Evolutionary conservation across 2,113 vertebrate genomes (phyloP), one percentile per base, ranked within the genome.

Genomic region (Spea multiplicata): DNA sequence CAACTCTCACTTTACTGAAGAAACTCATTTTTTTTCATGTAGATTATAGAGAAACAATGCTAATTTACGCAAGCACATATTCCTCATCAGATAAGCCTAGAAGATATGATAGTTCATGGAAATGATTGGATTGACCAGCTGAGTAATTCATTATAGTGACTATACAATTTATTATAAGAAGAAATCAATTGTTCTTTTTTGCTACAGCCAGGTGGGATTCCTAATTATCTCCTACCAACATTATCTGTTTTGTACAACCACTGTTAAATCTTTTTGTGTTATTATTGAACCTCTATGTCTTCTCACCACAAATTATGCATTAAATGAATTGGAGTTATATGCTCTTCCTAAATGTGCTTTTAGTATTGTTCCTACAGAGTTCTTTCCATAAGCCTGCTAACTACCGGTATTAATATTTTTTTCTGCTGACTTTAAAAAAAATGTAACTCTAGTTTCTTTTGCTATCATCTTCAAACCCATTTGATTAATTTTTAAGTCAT

Each of bases 151-250:
- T 76, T 76, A 57, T 46, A 69, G n/a, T 9, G 65, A 69, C 53
- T 57, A 9, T 45, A 69, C n/a, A 44, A 59, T 69, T 69, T 67
- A 69, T 69, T 59, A 76, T 16, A 69, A 16, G n/a, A 69, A 69
- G 66, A 67, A 76, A 76, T 76, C 74, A 76, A 76, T 76, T 76
- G 65, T 67, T 57, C 64, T 64, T 49, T 59, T 75, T 44, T 64
- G 45, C 14, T 44, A 66, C 74, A 44, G 46, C 49, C 73, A 64
- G 64, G 13, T 14, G 64, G 14, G 64, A 55, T 7, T 14, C 17
- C 45, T 76, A 67, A 76, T 76, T 76, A 76, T 13, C 50, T 55
- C 50, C 55, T 66, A 53, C 64, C 44, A 8, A 5, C n/a, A 65
- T 46, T 59, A 65, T 74, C 14, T 74, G 45, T 2, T 6, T 47